Evolutionary conservation across 2,113 vertebrate genomes (phyloP).

Genomic region (Columba janthina): DNA sequence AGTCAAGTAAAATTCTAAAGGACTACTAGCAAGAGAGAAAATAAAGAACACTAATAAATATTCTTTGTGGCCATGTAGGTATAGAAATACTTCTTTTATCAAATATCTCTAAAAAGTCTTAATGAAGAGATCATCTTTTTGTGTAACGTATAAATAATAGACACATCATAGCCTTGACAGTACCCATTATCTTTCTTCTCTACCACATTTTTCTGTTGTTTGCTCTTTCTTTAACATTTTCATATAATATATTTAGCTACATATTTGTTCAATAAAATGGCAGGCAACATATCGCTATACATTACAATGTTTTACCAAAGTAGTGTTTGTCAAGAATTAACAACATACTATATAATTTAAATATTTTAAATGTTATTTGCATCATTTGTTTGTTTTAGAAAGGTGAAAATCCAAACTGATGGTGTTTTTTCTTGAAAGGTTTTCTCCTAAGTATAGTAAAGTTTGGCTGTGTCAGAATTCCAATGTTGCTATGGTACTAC

Average conservation of each 20-base stretch:
- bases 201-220: not conserved
- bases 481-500: not conserved
- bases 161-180: not conserved
- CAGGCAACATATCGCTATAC: accelerated
- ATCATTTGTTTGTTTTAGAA: not conserved
- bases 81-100: not conserved
- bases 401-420: not conserved
- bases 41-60: not conserved
- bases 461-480: not conserved
- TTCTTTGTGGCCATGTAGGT: not conserved
- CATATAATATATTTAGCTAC: not conserved
- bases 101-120: not conserved
- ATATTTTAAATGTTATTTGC: not conserved
- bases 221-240: not conserved
- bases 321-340: not conserved
- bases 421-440: not conserved
- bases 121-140: not conserved
- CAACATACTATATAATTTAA: not conserved
- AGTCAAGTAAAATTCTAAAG: not conserved
- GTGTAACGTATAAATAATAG: not conserved
- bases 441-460: not conserved
- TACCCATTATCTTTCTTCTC: not conserved
- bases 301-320: not conserved
- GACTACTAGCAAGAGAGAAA: not conserved
- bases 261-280: not conserved